Percentiles rank a stretch among this genome's conserved stretches.
Conservation (phyloP, 1,140 invertebrate species). For the Nasonia vitripennis region DNA sequence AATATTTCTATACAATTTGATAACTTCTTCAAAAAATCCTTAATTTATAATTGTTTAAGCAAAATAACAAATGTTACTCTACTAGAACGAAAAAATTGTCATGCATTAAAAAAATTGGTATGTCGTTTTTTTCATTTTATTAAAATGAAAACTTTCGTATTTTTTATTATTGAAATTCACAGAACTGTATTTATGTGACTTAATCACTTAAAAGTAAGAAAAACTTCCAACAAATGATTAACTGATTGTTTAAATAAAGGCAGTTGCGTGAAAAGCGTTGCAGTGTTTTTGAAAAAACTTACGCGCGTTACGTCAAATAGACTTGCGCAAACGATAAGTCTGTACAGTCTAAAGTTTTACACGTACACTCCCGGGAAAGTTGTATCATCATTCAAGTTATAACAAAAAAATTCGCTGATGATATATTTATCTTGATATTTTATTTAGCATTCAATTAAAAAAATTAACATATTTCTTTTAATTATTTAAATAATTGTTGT, state of each 20-base stretch:
- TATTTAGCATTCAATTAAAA: background rate
- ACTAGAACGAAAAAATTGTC: too few relatives aligned
- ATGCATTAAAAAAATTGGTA: too few relatives aligned
- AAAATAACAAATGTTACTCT: too few relatives aligned
- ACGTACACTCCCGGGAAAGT: background rate
- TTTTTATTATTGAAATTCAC: too few relatives aligned
- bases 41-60: background rate
- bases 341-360: background rate
- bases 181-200: too few relatives aligned
- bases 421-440: background rate
- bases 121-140: background rate
- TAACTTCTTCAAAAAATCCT: background rate
- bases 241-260: too few relatives aligned
- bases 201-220: too few relatives aligned
- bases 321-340: constrained; percentile 21
- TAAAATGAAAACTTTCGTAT: too few relatives aligned
- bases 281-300: background rate
- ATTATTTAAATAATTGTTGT: background rate
- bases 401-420: background rate
- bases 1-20: background rate
- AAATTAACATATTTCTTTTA: background rate
- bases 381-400: background rate
- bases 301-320: background rate
- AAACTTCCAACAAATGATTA: too few relatives aligned
- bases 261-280: too few relatives aligned